Percentiles rank a stretch among this genome's conserved stretches.
Conservation (phyloP, 1,140 invertebrate species). For the Drosophila ambigua region DNA sequence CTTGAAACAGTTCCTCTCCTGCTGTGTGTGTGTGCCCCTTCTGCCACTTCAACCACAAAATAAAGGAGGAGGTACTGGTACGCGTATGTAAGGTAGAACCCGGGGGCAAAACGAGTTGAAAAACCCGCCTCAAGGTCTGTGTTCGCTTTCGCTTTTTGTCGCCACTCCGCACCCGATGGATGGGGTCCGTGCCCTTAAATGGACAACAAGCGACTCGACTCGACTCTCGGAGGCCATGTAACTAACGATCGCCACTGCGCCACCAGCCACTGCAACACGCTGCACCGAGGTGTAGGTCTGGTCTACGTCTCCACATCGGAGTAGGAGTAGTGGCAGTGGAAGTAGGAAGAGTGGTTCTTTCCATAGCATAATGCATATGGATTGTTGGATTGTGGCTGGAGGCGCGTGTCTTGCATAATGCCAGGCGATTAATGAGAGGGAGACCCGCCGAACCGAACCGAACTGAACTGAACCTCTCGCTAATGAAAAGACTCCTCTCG, state of each 20-base stretch:
- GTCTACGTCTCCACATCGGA: too few relatives aligned
- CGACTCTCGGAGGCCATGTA: conserved; percentile 18
- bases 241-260: conserved; percentile 30
- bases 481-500: conserved; percentile 58
- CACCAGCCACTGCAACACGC: too few relatives aligned
- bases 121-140: conserved; percentile 76
- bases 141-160: conserved; percentile 78
- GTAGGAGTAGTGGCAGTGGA: too few relatives aligned
- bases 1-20: conserved; percentile 62
- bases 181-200: conserved; percentile 47
- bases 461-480: conserved; percentile 34
- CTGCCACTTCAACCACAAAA: conserved; percentile 25
- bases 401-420: conserved; percentile 81
- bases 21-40: conserved; percentile 36
- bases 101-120: conserved; percentile 66
- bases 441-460: not conserved
- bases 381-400: conserved; percentile 54
- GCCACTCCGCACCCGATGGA: conserved; percentile 30
- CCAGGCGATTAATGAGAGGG: conserved; percentile 60
- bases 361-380: conserved; percentile 56
- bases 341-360: too few relatives aligned
- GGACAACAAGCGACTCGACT: conserved; percentile 7
- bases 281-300: conserved; percentile 29
- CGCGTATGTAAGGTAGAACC: conserved; percentile 15
- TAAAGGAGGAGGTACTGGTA: not conserved